Percentiles rank a stretch among this genome's conserved stretches.
These are phyloP conservation scores for Mixornis gularis DNA, from an alignment of 2,113 vertebrate species.

Conservation along the genomic window DNA sequence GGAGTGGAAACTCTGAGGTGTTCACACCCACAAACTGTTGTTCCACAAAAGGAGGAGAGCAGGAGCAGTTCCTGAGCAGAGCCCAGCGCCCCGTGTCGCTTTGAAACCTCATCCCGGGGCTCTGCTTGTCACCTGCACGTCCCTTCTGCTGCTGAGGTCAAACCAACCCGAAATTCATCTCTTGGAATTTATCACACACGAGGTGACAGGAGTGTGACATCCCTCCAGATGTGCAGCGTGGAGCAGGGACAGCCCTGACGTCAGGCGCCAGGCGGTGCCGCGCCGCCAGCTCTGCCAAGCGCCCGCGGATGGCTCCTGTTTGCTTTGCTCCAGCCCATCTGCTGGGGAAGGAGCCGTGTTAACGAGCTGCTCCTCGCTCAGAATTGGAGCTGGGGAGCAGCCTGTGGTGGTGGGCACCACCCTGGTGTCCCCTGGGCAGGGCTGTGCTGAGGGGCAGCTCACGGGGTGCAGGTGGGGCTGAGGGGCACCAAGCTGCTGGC, in stretches of 20 bases:
- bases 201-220: rapidly evolving
- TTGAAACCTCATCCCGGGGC: rapidly evolving
- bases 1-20: not conserved
- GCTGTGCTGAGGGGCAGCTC: not conserved
- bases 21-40: not conserved
- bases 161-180: not conserved
- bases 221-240: not conserved
- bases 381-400: rapidly evolving
- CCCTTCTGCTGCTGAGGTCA: not conserved
- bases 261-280: rapidly evolving
- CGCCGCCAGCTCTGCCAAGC: not conserved
- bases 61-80: not conserved
- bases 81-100: rapidly evolving
- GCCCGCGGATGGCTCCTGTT: rapidly evolving
- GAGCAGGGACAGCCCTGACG: not conserved
- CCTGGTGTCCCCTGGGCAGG: not conserved
- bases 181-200: rapidly evolving
- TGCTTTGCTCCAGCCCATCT: not conserved
- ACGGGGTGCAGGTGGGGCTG: not conserved
- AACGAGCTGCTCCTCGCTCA: rapidly evolving
- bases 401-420: not conserved
- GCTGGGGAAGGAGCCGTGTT: not conserved
- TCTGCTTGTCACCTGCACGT: rapidly evolving
- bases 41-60: not conserved
- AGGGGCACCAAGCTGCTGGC: rapidly evolving